A percentile compares a stretch with the other conserved stretches of the same genome.
phyloP scores from a whole-genome alignment of 2,113 vertebrate genomes.

The Actenoides lindsayi region DNA sequence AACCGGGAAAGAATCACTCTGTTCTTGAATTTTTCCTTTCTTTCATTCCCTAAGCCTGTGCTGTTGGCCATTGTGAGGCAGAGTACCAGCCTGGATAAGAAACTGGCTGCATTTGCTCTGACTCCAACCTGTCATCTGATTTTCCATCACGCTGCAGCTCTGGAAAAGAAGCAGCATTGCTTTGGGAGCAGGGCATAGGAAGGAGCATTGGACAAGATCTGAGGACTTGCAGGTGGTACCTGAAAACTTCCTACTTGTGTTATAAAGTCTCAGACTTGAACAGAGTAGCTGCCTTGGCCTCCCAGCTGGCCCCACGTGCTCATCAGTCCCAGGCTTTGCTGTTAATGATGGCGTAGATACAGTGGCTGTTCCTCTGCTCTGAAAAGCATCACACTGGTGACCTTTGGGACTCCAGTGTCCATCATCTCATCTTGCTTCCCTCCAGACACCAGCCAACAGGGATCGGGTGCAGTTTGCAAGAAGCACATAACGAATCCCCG shows the following conservation, averaged over 20 bases:
- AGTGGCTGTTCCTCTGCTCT: background rate
- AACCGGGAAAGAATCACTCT: background rate
- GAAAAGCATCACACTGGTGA: background rate
- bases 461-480: background rate
- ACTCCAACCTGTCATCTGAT: accelerated
- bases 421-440: background rate
- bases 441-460: background rate
- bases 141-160: background rate
- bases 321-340: background rate
- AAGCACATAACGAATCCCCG: accelerated
- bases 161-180: background rate
- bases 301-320: background rate
- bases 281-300: background rate
- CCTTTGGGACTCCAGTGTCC: background rate
- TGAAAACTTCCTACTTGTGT: background rate
- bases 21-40: background rate
- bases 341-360: background rate
- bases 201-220: background rate
- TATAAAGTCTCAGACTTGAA: background rate
- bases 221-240: background rate
- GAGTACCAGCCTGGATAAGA: background rate
- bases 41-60: background rate
- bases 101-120: background rate
- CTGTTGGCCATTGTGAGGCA: background rate
- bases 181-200: background rate